Base-by-base conservation (phyloP, 2,797 vertebrate genomes). In the Cynodonichthys magdalenae region DNA sequence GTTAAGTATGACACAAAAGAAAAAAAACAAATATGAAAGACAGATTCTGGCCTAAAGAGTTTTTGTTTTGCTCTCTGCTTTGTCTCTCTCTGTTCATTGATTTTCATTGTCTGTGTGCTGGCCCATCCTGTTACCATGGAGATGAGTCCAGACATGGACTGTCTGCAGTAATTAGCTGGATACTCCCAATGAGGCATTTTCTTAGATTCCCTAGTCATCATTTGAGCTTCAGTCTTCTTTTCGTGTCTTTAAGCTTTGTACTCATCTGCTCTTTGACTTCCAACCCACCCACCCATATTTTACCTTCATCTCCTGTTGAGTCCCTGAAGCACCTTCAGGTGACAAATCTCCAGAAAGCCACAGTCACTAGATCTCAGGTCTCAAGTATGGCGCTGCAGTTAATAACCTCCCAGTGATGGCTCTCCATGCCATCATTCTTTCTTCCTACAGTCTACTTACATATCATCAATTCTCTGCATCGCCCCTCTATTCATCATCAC, bases 61-160 rank as follows among this genome's bases (percentile, higher is more conserved):
- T n/a, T n/a, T 42, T 55, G 15, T 61, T 69, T 60, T 72, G 63
- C 68, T 65, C 56, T 19, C 44, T 72, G 65, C 68, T 84, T 82
- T 78, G 79, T 78, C 68, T 81, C 68, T 81, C 69, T 57, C 65
- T 85, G 65, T 64, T 85, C 75, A 91, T 89, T 77, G 87, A 90
- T 90, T 89, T 88, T 61, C 67, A 39, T 77, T 42, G 59, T 84
- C 71, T 81, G 73, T 77, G 74, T 68, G 47, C 63, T 61, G 60
- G 79, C 77, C 85, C 79, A 75, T 89, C 85, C 82, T 80, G 86
- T 92, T 89, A 82, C 90, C 84, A 91, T 90, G 86, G 90, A 86
- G 86, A 91, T 66, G 74, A 78, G 79, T 86, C 79, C 85, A 87
- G 88, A 91, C 87, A 83, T 72, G 72, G 86, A 84, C 84, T 61